These are phyloP conservation scores for Tubulanus polymorphus DNA, from an alignment of 2,888 invertebrate species.

Conservation along the genomic window DNA sequence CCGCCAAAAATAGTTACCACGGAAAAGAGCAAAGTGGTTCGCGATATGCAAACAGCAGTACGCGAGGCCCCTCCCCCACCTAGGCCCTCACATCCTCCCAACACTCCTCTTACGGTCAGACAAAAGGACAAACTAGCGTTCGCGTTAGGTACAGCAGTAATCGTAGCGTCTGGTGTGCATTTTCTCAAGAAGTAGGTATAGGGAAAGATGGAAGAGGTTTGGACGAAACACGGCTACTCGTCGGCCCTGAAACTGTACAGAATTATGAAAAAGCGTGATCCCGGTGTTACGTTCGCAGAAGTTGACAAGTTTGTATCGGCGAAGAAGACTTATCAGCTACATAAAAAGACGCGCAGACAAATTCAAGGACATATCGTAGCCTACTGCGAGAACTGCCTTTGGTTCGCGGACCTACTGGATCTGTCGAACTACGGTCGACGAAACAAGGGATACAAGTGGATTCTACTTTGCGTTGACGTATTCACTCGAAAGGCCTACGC, in stretches of 20 bases:
- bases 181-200: no score
- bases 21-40: no score
- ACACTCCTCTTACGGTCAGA: no score
- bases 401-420: neutral
- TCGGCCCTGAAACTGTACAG: neutral
- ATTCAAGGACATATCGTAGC: neutral
- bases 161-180: no score
- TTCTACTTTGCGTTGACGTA: neutral
- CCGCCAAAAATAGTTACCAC: no score
- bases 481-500: neutral
- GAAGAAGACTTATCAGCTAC: neutral
- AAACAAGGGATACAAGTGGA: slow-evolving; percentile 1
- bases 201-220: neutral
- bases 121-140: no score
- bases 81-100: no score
- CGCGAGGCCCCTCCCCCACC: no score
- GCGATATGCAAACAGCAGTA: no score
- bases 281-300: neutral
- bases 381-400: neutral
- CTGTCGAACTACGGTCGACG: neutral
- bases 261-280: neutral
- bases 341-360: neutral
- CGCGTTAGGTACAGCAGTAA: no score
- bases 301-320: neutral
- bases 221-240: neutral